Base-by-base conservation (phyloP, 2,797 vertebrate genomes). In the Malurus leucopterus region DNA sequence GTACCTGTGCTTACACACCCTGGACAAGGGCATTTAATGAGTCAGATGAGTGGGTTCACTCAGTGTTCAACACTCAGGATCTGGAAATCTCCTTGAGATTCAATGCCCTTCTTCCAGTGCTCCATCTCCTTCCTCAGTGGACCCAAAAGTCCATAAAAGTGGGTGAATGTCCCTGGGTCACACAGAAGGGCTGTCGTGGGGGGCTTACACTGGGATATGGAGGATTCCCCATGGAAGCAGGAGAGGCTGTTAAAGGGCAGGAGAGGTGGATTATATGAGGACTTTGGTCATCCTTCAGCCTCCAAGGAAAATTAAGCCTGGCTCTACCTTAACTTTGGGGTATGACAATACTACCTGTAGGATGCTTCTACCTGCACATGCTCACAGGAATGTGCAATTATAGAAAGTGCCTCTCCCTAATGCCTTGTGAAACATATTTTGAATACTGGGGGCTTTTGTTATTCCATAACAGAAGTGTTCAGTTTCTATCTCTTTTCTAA, bases 101-200 rank as follows among this genome's bases (percentile, higher is more conserved):
- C 22, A 11, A 7, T 29, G 6, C 0, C 9, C 1, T 34, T 58
- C 16, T 3, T 78, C 36, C 32, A 34, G 3, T 43, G 8, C 2
- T 6, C 4, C 26, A 47, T 32, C 3, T 61, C 11, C 20, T 17
- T 72, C 36, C 11, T 14, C 36, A 30, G 7, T 7, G 17, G 8
- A 32, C 12, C 27, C 20, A 59, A 43, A 87, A 73, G 10, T 20
- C 15, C 36, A 4, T 15, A 32, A 32, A 68, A 57, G 6, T 7
- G 1, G 38, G 17, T 38, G 23, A 57, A 54, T 18, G 3, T 40
- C 38, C 32, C 32, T 50, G 19, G 11, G 15, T 29, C 43, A 40
- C 54, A 18, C 40, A 24, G 22, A 70, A 54, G 3, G 11, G 22
- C 11, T 29, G 1, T 51, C 0, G 0, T 40, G 27, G 3, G 9